These are phyloP conservation scores for Hydropsyche betteni DNA, from an alignment of 2,888 invertebrate genomes.

Conservation along the genomic window DNA sequence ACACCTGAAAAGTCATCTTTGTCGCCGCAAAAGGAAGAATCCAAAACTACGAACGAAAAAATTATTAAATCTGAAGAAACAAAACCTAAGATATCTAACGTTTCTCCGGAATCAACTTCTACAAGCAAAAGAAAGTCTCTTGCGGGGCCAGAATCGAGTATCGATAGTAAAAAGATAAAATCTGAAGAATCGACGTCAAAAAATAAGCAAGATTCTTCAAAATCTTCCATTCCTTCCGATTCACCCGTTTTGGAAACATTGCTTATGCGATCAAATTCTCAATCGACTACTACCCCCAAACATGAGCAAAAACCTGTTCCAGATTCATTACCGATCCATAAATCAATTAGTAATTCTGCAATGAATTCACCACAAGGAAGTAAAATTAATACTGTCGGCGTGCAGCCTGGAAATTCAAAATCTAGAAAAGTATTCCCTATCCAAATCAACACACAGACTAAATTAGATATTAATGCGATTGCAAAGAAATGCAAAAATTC, in stretches of 20 bases:
- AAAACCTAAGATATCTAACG: conserved; percentile 8
- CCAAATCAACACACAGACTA: background rate
- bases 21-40: conserved; percentile 47
- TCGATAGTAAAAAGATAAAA: conserved; percentile 43
- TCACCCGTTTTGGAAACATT: background rate
- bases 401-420: background rate
- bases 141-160: conserved; percentile 12
- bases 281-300: background rate
- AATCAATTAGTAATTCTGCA: background rate
- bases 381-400: too few relatives aligned
- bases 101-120: conserved; percentile 36
- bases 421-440: background rate
- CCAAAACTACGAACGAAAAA: conserved; percentile 11
- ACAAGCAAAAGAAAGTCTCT: conserved; percentile 44
- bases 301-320: conserved; percentile 11
- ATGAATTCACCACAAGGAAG: background rate
- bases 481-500: conserved; percentile 36
- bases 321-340: conserved; percentile 1
- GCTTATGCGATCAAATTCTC: background rate
- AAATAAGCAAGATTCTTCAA: background rate
- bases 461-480: conserved; percentile 18
- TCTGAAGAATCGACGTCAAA: conserved; percentile 1
- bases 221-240: background rate
- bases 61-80: conserved; percentile 17
- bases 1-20: conserved; percentile 25